Conservation (phyloP, 1,140 invertebrate genomes). For the Drosophila ironensis region DNA sequence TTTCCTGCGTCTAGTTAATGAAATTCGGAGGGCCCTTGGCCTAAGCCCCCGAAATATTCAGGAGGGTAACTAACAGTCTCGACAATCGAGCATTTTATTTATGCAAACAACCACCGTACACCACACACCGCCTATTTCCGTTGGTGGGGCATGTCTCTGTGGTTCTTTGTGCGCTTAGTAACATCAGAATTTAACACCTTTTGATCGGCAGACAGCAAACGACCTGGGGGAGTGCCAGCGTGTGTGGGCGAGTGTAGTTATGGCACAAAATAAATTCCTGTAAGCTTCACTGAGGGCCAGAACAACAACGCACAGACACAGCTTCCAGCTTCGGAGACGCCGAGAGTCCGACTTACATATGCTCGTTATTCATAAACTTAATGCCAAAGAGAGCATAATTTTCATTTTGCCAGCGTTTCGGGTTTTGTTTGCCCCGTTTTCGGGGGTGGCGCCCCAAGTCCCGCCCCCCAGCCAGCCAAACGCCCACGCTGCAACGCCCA, state of each 20-base stretch:
- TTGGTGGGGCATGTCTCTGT: slow-evolving; percentile 54
- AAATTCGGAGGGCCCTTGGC: too few species aligned
- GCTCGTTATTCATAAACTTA: slow-evolving; percentile 79
- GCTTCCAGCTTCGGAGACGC: slow-evolving; percentile 5
- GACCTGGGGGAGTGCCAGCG: slow-evolving; percentile 4
- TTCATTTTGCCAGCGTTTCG: slow-evolving; percentile 65
- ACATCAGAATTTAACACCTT: slow-evolving; percentile 77
- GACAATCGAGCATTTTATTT: slow-evolving; percentile 9
- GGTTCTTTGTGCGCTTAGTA: slow-evolving; percentile 66
- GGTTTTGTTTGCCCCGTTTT: slow-evolving; percentile 57
- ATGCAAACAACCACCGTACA: slow-evolving; percentile 13
- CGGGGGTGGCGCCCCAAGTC: neutral
- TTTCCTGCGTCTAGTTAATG: too few species aligned
- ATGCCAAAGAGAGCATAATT: slow-evolving; percentile 79
- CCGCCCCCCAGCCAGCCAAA: slow-evolving; percentile 9
- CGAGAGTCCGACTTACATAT: slow-evolving; percentile 45
- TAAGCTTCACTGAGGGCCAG: slow-evolving; percentile 61
- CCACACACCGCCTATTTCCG: neutral
- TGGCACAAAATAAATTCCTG: slow-evolving; percentile 68
- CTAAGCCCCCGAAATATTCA: too few species aligned
- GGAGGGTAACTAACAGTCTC: neutral
- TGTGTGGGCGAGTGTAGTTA: slow-evolving; percentile 43
- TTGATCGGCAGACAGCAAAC: slow-evolving; percentile 65
- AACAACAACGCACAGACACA: slow-evolving; percentile 15
- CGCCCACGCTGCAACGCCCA: slow-evolving; percentile 1